A percentile compares a stretch with the other conserved stretches of the same genome.
Evolutionary conservation across 1,140 invertebrate species (phyloP).

Genomic region (Heterodera schachtii): DNA sequence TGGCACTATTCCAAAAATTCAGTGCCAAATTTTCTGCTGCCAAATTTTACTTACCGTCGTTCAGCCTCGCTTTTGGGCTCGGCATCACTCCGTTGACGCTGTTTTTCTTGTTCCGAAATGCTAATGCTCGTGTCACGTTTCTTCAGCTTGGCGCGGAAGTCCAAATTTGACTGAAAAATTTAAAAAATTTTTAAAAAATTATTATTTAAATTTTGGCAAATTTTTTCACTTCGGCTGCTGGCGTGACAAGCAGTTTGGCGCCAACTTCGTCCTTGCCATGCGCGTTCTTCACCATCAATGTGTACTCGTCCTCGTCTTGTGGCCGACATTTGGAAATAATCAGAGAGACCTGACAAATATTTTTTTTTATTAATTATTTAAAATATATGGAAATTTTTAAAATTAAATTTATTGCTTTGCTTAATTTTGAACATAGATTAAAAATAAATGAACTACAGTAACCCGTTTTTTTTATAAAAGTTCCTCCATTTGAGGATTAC

Average conservation of each 20-base stretch:
- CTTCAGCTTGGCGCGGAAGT: constrained; percentile 96
- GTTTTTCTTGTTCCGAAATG: constrained; percentile 47
- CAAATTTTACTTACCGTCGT: constrained; percentile 42
- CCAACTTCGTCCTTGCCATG: constrained; percentile 91
- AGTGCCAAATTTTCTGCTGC: neutral
- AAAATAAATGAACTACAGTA: too few relatives aligned
- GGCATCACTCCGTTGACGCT: constrained; percentile 39
- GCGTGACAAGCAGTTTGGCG: constrained; percentile 72
- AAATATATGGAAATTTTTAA: too few relatives aligned
- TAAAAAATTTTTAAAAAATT: too few relatives aligned
- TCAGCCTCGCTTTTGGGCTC: constrained; percentile 60
- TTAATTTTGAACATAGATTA: too few relatives aligned
- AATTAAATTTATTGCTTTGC: too few relatives aligned
- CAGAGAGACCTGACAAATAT: constrained; percentile 84
- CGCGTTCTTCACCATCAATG: constrained; percentile 84
- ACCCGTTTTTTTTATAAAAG: too few relatives aligned
- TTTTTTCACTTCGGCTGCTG: neutral
- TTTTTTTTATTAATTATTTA: too few relatives aligned
- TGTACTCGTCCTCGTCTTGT: constrained; percentile 95
- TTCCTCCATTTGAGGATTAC: too few relatives aligned
- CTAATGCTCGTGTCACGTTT: constrained; percentile 71
- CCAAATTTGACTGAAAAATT: constrained; percentile 75
- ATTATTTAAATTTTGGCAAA: neutral
- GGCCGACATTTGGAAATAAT: constrained; percentile 93
- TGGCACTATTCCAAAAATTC: too few relatives aligned